Evolutionary conservation across 2,113 vertebrate genomes (phyloP).

Genomic region (Pyrgilauda ruficollis): DNA sequence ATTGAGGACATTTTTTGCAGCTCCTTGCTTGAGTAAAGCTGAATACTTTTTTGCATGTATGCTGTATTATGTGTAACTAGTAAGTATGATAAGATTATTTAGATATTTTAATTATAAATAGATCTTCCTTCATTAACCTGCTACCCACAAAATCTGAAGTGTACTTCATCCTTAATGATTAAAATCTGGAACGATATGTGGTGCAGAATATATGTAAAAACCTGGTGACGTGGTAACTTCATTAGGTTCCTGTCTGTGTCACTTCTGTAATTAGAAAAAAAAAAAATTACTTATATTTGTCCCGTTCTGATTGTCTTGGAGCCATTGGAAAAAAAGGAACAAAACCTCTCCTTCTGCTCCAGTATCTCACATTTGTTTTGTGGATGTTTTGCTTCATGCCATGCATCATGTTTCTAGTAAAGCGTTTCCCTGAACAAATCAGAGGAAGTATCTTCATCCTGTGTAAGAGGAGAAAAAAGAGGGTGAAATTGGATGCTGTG

Average conservation of each 20-base stretch:
- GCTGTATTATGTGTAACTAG: not conserved
- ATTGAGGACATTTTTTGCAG: not conserved
- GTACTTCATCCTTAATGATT: not conserved
- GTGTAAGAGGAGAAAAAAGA: not conserved
- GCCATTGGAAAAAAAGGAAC: not conserved
- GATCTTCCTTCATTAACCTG: not conserved
- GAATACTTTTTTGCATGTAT: not conserved
- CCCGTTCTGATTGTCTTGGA: not conserved
- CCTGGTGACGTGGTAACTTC: not conserved
- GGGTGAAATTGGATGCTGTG: not conserved
- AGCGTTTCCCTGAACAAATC: not conserved
- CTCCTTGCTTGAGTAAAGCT: not conserved
- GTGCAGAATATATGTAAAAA: not conserved
- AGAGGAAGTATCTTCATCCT: not conserved
- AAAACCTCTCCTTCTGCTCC: not conserved
- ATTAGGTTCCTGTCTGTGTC: not conserved
- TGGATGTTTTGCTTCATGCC: not conserved
- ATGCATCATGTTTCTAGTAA: not conserved
- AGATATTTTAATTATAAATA: not conserved
- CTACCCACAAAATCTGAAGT: not conserved
- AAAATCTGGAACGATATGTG: not conserved
- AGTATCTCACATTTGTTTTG: not conserved
- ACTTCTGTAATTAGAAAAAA: not conserved
- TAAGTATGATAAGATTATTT: rapidly evolving
- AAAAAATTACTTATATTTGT: not conserved